These are phyloP conservation scores for Caenorhabditis sp. DNA, from an alignment of 2,888 invertebrate genomes.

Conservation along the genomic window DNA sequence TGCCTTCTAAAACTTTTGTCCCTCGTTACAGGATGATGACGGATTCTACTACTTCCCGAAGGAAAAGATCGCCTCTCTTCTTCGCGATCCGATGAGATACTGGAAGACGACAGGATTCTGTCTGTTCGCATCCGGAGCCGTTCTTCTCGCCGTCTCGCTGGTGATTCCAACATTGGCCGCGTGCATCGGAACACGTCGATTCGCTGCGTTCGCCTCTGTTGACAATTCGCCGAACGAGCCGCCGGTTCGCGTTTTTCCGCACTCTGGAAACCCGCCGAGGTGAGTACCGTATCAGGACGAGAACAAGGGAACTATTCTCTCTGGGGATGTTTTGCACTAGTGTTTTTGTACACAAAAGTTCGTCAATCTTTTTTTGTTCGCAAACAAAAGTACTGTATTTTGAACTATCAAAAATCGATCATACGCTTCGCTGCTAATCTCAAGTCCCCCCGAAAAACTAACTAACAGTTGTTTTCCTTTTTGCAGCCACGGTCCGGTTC, in stretches of 20 bases:
- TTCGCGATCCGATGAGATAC: slow-evolving; percentile 65
- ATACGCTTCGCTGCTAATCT: too few species aligned
- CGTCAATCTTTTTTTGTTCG: too few species aligned
- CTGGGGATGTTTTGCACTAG: too few species aligned
- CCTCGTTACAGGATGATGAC: slow-evolving; percentile 63
- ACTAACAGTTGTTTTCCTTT: too few species aligned
- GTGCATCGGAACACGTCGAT: slow-evolving; percentile 58
- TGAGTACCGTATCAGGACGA: too few species aligned
- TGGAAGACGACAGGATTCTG: slow-evolving; percentile 67
- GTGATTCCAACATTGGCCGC: slow-evolving; percentile 65
- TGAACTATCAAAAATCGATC: too few species aligned
- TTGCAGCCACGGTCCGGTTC: slow-evolving; percentile 59
- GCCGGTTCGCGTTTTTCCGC: slow-evolving; percentile 66
- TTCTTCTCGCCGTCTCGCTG: slow-evolving; percentile 64
- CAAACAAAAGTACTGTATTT: neutral
- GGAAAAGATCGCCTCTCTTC: slow-evolving; percentile 59
- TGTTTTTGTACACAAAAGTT: too few species aligned
- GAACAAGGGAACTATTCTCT: too few species aligned
- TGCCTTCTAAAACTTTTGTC: too few species aligned
- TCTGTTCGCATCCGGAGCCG: slow-evolving; percentile 65
- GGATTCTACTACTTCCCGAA: slow-evolving; percentile 66
- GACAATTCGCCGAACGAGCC: slow-evolving; percentile 69
- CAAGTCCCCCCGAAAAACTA: neutral
- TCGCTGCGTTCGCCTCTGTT: slow-evolving; percentile 62
- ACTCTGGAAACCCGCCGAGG: slow-evolving; percentile 21